A percentile compares a stretch with the other conserved stretches of the same genome.
Evolutionary conservation across 2,797 vertebrate genomes (phyloP).

Genomic region (Gambelia wislizenii): DNA sequence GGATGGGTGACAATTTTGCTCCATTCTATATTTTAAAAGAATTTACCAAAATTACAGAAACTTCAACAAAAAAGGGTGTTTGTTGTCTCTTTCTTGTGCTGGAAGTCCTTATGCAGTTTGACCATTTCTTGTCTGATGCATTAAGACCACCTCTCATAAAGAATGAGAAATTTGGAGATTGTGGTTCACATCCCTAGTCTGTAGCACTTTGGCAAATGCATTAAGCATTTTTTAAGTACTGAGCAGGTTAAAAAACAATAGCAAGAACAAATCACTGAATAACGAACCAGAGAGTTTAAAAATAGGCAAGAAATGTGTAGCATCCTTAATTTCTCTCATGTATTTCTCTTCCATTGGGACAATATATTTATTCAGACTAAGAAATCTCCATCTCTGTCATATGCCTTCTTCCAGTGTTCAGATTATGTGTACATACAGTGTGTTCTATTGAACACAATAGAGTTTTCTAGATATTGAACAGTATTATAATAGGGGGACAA

Average conservation of each 20-base stretch:
- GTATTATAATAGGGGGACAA: background rate
- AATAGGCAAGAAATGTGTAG: background rate
- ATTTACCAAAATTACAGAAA: too few relatives aligned
- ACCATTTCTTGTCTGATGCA: too few relatives aligned
- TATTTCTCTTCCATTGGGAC: background rate
- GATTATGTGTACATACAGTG: background rate
- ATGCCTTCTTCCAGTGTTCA: slow-evolving; percentile 19
- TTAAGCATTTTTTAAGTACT: background rate
- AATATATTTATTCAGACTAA: background rate
- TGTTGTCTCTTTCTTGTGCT: too few relatives aligned
- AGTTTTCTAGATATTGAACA: slow-evolving; percentile 17
- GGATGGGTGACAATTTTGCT: too few relatives aligned
- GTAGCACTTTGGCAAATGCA: background rate
- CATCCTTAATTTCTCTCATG: background rate
- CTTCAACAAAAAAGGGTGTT: too few relatives aligned
- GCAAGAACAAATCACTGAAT: background rate
- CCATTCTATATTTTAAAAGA: too few relatives aligned
- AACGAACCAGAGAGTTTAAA: too few relatives aligned
- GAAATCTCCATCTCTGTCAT: slow-evolving; percentile 3
- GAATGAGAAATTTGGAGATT: too few relatives aligned
- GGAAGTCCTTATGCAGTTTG: too few relatives aligned
- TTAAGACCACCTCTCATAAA: too few relatives aligned
- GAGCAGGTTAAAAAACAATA: background rate
- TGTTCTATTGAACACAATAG: slow-evolving; percentile 6
- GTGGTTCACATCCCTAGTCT: too few relatives aligned